Percentiles rank a stretch among this genome's conserved stretches.
These are phyloP conservation scores for Argya squamiceps DNA, from an alignment of 2,797 vertebrate genomes.

Conservation along the genomic window DNA sequence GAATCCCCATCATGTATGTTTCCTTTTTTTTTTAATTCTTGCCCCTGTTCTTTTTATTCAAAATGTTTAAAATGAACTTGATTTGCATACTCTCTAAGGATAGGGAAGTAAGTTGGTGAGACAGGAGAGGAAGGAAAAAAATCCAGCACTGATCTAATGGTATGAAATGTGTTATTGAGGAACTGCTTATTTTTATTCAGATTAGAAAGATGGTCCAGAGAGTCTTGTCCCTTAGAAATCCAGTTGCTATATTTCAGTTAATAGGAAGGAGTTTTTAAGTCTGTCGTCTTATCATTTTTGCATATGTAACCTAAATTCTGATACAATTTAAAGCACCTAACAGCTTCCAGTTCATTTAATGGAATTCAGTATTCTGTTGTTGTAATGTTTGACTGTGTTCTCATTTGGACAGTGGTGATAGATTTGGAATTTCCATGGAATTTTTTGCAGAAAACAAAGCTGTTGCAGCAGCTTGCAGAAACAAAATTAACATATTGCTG, in stretches of 20 bases:
- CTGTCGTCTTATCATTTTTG: neutral
- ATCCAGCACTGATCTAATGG: rapidly evolving
- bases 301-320: neutral
- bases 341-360: neutral
- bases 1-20: constrained; percentile 94
- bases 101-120: neutral
- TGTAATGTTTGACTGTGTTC: neutral
- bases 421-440: neutral
- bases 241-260: neutral
- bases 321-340: neutral
- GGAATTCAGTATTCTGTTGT: neutral
- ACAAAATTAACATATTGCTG: neutral
- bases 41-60: neutral
- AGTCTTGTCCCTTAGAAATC: neutral
- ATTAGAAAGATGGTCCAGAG: neutral
- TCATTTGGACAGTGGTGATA: neutral
- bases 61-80: neutral
- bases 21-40: neutral
- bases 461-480: neutral
- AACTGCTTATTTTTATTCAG: neutral
- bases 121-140: neutral
- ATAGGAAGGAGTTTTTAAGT: neutral
- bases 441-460: neutral
- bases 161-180: neutral
- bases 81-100: neutral